Evolutionary conservation across 2,888 invertebrate species (phyloP).

Genomic region (Macropis europaea): DNA sequence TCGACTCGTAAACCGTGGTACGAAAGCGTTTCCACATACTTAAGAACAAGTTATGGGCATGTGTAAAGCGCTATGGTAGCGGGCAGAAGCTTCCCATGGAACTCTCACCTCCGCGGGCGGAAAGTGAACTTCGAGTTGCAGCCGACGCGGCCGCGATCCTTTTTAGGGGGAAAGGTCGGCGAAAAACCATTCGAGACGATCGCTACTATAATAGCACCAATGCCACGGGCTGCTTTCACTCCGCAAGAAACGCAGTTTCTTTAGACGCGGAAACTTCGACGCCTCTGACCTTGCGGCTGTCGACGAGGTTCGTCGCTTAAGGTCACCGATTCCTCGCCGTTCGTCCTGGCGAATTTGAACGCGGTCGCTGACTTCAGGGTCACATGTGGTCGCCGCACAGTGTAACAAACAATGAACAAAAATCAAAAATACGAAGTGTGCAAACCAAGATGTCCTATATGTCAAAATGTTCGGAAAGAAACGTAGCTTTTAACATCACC

Average conservation of each 20-base stretch:
- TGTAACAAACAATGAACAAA: too few relatives aligned
- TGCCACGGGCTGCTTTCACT: conserved; percentile 72
- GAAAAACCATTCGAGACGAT: conserved; percentile 67
- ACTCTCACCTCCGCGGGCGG: conserved; percentile 79
- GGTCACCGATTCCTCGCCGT: neutral
- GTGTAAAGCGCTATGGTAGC: conserved; percentile 64
- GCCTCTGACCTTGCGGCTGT: conserved; percentile 28
- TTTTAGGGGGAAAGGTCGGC: conserved; percentile 73
- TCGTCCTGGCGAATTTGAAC: neutral
- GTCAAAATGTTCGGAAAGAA: too few relatives aligned
- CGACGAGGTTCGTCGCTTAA: neutral
- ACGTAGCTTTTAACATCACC: too few relatives aligned
- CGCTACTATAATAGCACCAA: conserved; percentile 67
- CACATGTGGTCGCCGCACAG: too few relatives aligned
- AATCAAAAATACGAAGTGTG: too few relatives aligned
- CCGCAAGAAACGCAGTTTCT: conserved; percentile 48
- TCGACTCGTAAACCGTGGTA: conserved; percentile 26
- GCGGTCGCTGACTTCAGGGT: too few relatives aligned
- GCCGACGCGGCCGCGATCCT: conserved; percentile 65
- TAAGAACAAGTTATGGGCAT: conserved; percentile 68
- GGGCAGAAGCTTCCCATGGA: conserved; percentile 78
- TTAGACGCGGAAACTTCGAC: conserved; percentile 26
- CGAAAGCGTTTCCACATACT: conserved; percentile 57
- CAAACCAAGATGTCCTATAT: too few relatives aligned
- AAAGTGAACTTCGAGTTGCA: conserved; percentile 72